Evolutionary conservation across 2,888 invertebrate species (phyloP), one percentile per base, ranked within the genome.

Genomic region (Drosophila yooni): DNA sequence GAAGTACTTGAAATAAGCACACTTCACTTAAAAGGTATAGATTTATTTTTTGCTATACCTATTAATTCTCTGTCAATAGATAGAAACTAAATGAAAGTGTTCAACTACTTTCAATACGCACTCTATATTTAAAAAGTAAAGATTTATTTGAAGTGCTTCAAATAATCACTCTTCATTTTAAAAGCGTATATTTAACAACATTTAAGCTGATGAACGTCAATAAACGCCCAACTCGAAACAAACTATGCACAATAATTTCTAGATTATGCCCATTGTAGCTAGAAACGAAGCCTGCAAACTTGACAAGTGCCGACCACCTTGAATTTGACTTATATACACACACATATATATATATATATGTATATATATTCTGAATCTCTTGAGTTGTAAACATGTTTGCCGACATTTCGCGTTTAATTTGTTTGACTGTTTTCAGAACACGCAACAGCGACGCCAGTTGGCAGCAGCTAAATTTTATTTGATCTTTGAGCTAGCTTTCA

Each of bases 301-400:
- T 78, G 81, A 83, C 78, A 74, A 76, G 75, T 78, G 31, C 70
- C 74, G 88, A 87, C 83, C 85, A 89, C 83, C 88, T 84, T 63
- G 88, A 74, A 59, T 79, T 83, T 79, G 63, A 76, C 74, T 89
- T 78, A 83, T 70, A 69, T 60, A 68, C 21, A 15, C 3, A n/a
- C 21, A 6, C 1, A 31, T 0, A 31, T 31, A 31, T 31, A 31
- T 10, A 31, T 31, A 31, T 0, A 33, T 36, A 13, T 36, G 15
- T 2, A 34, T 15, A 36, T 15, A 36, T 21, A 46, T 68, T 25
- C 51, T 67, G 78, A 68, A 73, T 74, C 63, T 76, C 68, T 58
- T 72, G 70, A 50, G 53, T 70, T 79, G 79, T 84, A 79, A 84
- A 88, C 70, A 70, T 84, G 81, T 86, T 80, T 67, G 70, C 83